Percentiles rank a stretch among this genome's conserved stretches.
phyloP scores from a whole-genome alignment of 2,888 invertebrate genomes.

The Cactoblastis cactorum region DNA sequence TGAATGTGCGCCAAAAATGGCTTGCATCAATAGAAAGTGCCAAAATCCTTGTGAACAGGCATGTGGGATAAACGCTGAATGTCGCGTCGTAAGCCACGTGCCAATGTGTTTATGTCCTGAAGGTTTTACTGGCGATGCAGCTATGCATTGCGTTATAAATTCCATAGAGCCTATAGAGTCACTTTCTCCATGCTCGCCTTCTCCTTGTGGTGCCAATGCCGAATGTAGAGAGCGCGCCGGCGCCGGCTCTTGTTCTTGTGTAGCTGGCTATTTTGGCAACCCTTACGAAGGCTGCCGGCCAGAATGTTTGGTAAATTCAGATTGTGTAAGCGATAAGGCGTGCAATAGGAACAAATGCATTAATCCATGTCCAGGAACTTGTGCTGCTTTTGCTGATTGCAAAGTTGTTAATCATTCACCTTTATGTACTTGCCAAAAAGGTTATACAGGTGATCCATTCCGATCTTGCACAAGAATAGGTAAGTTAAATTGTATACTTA shows the following conservation, averaged over 20 bases:
- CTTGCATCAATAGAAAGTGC: constrained; percentile 88
- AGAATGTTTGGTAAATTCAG: constrained; percentile 85
- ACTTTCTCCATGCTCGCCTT: constrained; percentile 79
- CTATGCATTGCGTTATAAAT: constrained; percentile 78
- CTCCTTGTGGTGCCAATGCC: constrained; percentile 82
- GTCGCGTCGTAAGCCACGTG: constrained; percentile 86
- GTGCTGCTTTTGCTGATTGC: constrained; percentile 87
- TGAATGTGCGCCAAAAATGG: constrained; percentile 83
- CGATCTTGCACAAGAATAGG: constrained; percentile 72
- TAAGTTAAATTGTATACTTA: constrained; percentile 33
- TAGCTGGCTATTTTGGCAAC: constrained; percentile 86
- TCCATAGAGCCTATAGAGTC: constrained; percentile 40
- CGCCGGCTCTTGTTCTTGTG: constrained; percentile 84
- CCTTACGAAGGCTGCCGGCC: constrained; percentile 89
- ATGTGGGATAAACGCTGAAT: constrained; percentile 87
- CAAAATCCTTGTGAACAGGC: constrained; percentile 85
- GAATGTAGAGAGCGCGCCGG: constrained; percentile 79
- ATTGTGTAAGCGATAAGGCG: constrained; percentile 84
- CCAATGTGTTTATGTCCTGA: constrained; percentile 84
- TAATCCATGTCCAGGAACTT: constrained; percentile 89
- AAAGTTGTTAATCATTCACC: constrained; percentile 86
- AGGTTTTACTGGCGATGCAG: constrained; percentile 87
- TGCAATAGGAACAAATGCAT: constrained; percentile 86
- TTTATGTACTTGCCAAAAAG: constrained; percentile 82
- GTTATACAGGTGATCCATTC: constrained; percentile 87